Base-by-base conservation (phyloP, 2,888 invertebrate species). In the Chymomyza caudatula region DNA sequence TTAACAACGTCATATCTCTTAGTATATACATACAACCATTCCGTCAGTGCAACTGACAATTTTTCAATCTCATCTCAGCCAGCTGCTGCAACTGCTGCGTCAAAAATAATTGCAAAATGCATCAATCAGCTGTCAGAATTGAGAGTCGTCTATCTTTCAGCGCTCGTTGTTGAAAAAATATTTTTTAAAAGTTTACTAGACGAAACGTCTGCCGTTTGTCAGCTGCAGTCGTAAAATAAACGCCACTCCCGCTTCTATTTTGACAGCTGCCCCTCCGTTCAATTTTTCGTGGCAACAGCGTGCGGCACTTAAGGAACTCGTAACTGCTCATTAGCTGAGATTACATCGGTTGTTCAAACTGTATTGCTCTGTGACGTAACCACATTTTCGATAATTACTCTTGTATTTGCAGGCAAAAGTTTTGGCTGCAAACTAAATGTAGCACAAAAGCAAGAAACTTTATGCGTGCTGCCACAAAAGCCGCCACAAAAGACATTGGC, bases 101-200 rank as follows among this genome's bases (percentile, higher is more conserved):
- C 85, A 85, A 72, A 82, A 85, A 82, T 82, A 82, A 82, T 82
- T 82, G 82, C 86, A 77, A 82, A 82, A 86, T 86, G 86, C 82
- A 82, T 82, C 87, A 85, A 82, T 82, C 82, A 86, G 74, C 67
- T 85, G 86, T 78, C 85, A 86, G 68, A 52, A 65, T 62, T 53
- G 67, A 70, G 69, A 54, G 66, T 72, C 67, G 72, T 68, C 72
- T 77, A 64, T 71, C 74, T 69, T 77, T 69, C 59, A 61, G 61
- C 56, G 66, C 42, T 15, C 47, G 15, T 17, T 5, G 17, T 2
- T 15, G n/a, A 11, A 2, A 51, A 49, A 29, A 17, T 19, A 51
- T 13, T 2, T n/a, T 15, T 58, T 55, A 49, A 60, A 59, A 63
- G 37, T 67, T 65, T 20, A 57, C 25, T 68, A 77, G 71, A 77